Conservation (phyloP, 2,888 invertebrate species). For the Tenodera sinensis region DNA sequence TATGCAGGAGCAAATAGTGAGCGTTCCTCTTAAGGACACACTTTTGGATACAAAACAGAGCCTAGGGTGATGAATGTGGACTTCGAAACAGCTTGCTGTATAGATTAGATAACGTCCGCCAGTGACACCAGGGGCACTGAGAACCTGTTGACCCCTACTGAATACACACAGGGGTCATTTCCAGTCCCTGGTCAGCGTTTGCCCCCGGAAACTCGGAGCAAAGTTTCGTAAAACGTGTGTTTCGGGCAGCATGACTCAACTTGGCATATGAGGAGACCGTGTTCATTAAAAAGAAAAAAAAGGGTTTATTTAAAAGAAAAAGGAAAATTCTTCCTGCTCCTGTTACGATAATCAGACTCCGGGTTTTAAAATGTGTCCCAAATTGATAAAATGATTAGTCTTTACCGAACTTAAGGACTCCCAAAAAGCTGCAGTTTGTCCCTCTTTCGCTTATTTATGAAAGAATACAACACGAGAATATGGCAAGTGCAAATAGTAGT, state of each 20-base stretch:
- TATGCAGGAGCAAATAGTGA: background rate
- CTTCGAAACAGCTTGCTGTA: background rate
- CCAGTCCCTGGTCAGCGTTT: background rate
- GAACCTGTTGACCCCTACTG: background rate
- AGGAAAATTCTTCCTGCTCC: too few relatives aligned
- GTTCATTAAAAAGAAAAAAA: too few relatives aligned
- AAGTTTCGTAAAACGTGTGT: background rate
- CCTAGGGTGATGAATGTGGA: background rate
- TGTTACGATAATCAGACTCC: too few relatives aligned
- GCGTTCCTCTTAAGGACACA: background rate
- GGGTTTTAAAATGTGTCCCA: too few relatives aligned
- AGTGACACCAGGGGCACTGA: background rate
- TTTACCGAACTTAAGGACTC: too few relatives aligned
- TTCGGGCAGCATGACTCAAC: background rate
- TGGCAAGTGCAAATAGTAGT: too few relatives aligned
- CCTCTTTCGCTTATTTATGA: too few relatives aligned
- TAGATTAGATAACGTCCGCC: background rate
- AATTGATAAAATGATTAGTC: too few relatives aligned
- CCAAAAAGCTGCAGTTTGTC: too few relatives aligned
- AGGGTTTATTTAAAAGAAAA: too few relatives aligned
- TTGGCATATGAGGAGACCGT: too few relatives aligned
- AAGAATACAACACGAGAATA: too few relatives aligned
- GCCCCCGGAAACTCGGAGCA: background rate
- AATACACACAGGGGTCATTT: background rate
- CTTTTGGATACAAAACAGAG: background rate